Base-by-base conservation (phyloP, 2,797 vertebrate genomes). In the Sebastes minor region DNA sequence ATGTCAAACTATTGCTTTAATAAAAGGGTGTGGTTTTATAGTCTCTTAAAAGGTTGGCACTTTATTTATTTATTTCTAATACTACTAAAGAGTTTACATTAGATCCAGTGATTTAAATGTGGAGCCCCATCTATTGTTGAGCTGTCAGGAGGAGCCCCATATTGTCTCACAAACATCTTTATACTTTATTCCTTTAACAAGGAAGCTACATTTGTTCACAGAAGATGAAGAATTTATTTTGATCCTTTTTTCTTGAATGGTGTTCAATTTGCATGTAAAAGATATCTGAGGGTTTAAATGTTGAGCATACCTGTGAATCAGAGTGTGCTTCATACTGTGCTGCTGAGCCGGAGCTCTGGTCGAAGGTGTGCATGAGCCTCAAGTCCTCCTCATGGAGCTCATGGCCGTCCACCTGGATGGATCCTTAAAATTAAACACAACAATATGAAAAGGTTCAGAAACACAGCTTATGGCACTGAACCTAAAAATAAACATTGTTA, bases 241-340 rank as follows among this genome's bases (percentile, higher is more conserved):
- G 2, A 3, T 23, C 7, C 1, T 8, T 23, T 61, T 33, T 57
- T 38, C 46, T 22, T 30, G 12, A 59, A 10, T 28, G 1, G 1
- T 64, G 55, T 63, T 22, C 5, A 28, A 8, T 59, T 25, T 9
- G 9, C 18, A 60, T 22, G 9, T 32, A 57, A 60, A 53, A 32
- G 4, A 0, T 13, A 32, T 63, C 4, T 28, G 18, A 42, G n/a
- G 20, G 16, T 73, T 76, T 56, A 23, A n/a, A 64, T 35, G 49
- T 16, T 0, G 1, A 71, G n/a, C 53, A 1, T 94, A 99, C 98
- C 97, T 99, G 98, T 60, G 96, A 88, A 74, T 99, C 98, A 0
- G 98, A 99, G 92, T 99, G 98, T 0, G 98, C 97, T 93, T 99
- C 99, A 7, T 96, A 99, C 63, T 98, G 97, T 0, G 94, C 67